A percentile compares a stretch with the other conserved stretches of the same genome.
Conservation (phyloP, 2,888 invertebrate genomes). For the Nemapogon koenigi region DNA sequence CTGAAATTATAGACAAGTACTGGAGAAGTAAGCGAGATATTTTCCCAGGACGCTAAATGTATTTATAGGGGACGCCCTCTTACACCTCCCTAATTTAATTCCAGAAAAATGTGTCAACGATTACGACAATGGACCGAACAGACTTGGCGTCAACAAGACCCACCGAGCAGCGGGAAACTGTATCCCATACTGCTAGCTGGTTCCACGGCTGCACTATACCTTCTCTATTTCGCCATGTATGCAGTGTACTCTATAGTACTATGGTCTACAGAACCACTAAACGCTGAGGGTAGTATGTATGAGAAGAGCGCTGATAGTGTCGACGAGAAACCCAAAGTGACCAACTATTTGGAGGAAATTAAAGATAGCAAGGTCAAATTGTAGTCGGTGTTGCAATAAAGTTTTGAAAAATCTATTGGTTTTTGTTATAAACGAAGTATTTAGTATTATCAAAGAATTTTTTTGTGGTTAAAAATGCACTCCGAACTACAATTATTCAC, state of each 20-base stretch:
- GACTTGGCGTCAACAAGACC: constrained; percentile 25
- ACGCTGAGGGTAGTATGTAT: constrained; percentile 17
- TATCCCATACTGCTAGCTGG: constrained; percentile 27
- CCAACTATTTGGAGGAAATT: constrained; percentile 28
- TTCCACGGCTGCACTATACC: constrained; percentile 31
- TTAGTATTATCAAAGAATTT: too few relatives aligned
- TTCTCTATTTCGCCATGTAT: constrained; percentile 28
- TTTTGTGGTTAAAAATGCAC: too few relatives aligned
- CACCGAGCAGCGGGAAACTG: constrained; percentile 21
- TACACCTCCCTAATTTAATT: too few relatives aligned
- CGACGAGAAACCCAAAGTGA: constrained; percentile 24
- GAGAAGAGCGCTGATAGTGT: constrained; percentile 4
- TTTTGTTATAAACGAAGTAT: too few relatives aligned
- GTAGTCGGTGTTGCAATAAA: too few relatives aligned
- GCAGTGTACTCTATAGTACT: constrained; percentile 26
- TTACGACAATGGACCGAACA: constrained; percentile 39
- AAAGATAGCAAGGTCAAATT: too few relatives aligned
- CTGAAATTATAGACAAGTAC: too few relatives aligned
- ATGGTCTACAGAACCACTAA: constrained; percentile 44
- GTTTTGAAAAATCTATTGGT: too few relatives aligned
- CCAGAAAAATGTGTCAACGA: constrained; percentile 36
- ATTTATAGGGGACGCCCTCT: too few relatives aligned
- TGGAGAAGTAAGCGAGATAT: too few relatives aligned
- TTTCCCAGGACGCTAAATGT: too few relatives aligned
- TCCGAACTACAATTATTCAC: too few relatives aligned